A percentile compares a stretch with the other conserved stretches of the same genome.
phyloP scores from a whole-genome alignment of 1,140 invertebrate species.

The Stegodyphus mimosarum region DNA sequence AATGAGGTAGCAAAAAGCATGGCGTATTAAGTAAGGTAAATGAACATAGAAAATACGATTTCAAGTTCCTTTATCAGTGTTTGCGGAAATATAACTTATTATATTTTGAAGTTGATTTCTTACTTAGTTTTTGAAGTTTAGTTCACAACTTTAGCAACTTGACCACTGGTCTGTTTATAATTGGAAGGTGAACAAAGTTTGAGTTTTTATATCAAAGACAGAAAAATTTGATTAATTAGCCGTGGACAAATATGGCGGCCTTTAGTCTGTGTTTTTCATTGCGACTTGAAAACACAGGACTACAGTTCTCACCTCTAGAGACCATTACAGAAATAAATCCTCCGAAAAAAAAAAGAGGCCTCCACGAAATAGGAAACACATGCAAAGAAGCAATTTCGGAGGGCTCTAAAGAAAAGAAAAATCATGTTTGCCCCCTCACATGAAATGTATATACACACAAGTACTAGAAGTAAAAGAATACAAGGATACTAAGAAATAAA shows the following conservation, averaged over 20 bases:
- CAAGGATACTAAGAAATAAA: conserved; percentile 8
- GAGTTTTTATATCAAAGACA: too few species aligned
- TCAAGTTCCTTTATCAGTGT: too few species aligned
- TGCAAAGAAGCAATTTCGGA: conserved; percentile 58
- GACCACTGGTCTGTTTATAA: too few species aligned
- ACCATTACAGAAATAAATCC: conserved; percentile 12
- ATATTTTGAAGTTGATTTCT: too few species aligned
- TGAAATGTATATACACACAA: conserved; percentile 60
- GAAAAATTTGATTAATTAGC: too few species aligned
- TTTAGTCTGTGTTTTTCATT: background rate
- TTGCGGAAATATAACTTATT: too few species aligned
- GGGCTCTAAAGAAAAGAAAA: conserved; percentile 47
- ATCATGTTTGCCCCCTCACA: conserved; percentile 52
- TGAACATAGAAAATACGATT: too few species aligned
- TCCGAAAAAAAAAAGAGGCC: background rate
- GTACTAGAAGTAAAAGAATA: conserved; percentile 37
- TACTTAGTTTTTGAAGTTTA: too few species aligned
- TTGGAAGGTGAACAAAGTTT: too few species aligned
- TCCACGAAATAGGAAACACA: conserved; percentile 53
- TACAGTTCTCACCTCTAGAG: conserved; percentile 49
- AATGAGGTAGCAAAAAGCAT: too few species aligned
- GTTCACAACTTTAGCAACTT: too few species aligned
- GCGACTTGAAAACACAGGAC: background rate
- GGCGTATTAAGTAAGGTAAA: too few species aligned
- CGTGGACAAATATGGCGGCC: conserved; percentile 28